A percentile compares a stretch with the other conserved stretches of the same genome.
Conservation (phyloP, 2,888 invertebrate species). For the Scaptomyza parva region DNA sequence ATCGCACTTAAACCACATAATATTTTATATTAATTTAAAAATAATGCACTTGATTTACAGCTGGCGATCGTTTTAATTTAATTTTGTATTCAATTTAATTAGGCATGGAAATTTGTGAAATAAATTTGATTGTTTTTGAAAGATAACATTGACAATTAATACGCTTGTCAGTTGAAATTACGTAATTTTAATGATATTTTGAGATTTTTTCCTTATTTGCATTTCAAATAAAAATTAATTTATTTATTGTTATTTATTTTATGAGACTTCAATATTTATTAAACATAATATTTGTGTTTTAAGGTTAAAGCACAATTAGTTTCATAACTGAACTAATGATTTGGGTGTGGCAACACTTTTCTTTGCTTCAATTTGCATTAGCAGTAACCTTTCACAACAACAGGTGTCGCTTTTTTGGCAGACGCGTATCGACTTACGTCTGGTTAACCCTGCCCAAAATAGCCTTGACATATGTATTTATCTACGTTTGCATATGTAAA, state of each 20-base stretch:
- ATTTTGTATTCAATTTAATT: conserved; percentile 32
- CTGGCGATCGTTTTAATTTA: neutral
- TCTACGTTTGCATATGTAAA: neutral
- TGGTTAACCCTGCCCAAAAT: conserved; percentile 9
- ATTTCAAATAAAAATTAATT: conserved; percentile 13
- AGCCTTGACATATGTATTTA: conserved; percentile 57
- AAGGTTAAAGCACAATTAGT: too few species aligned
- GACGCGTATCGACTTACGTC: conserved; percentile 20
- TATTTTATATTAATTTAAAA: neutral
- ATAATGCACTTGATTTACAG: conserved; percentile 15
- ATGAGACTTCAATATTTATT: neutral
- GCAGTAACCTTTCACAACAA: neutral
- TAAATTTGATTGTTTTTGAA: conserved; percentile 39
- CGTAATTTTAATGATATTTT: conserved; percentile 19
- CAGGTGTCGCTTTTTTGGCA: conserved; percentile 41
- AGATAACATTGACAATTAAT: conserved; percentile 42
- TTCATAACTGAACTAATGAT: neutral
- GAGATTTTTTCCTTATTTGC: neutral
- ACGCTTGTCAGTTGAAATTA: conserved; percentile 29
- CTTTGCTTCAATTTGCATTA: neutral
- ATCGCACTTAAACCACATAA: neutral
- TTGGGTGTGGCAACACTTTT: neutral
- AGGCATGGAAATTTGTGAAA: conserved; percentile 20
- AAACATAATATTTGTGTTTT: neutral
- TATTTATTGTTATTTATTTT: neutral